These are phyloP conservation scores for Phainopepla nitens DNA, from an alignment of 2,113 vertebrate species.

Conservation along the genomic window DNA sequence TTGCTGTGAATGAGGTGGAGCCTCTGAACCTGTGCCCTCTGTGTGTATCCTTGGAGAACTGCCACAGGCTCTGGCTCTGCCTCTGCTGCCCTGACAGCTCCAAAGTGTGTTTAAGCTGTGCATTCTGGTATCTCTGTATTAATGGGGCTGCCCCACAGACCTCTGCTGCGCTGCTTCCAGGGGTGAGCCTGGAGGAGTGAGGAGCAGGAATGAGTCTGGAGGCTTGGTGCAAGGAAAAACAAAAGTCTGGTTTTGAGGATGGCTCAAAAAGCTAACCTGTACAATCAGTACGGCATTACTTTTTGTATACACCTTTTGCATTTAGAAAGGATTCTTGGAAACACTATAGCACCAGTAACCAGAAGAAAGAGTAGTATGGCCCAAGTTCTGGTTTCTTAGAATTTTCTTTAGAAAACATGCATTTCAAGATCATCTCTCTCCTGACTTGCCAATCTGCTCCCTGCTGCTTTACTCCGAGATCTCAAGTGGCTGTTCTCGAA, in stretches of 20 bases:
- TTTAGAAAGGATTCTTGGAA: neutral
- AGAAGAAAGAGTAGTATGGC: neutral
- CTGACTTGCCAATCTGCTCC: neutral
- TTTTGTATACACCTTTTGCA: neutral
- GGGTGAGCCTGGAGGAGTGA: neutral
- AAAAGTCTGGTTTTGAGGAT: neutral
- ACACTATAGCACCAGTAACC: neutral
- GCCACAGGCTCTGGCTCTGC: neutral
- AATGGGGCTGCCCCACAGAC: neutral
- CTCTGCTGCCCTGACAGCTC: neutral
- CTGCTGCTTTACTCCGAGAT: neutral
- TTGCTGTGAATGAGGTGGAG: neutral
- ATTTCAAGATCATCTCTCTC: neutral
- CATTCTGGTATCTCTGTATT: rapidly evolving
- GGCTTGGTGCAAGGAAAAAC: neutral
- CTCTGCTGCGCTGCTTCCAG: neutral
- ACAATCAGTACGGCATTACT: neutral
- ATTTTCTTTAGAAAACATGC: neutral
- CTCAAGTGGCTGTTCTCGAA: neutral
- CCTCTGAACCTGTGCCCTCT: neutral
- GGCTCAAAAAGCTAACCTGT: neutral
- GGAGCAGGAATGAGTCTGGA: neutral
- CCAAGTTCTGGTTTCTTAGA: neutral
- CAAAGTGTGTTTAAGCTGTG: neutral
- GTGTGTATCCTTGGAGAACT: neutral